Conservation (phyloP, 1,140 invertebrate species). For the Vanessa tameamea region DNA sequence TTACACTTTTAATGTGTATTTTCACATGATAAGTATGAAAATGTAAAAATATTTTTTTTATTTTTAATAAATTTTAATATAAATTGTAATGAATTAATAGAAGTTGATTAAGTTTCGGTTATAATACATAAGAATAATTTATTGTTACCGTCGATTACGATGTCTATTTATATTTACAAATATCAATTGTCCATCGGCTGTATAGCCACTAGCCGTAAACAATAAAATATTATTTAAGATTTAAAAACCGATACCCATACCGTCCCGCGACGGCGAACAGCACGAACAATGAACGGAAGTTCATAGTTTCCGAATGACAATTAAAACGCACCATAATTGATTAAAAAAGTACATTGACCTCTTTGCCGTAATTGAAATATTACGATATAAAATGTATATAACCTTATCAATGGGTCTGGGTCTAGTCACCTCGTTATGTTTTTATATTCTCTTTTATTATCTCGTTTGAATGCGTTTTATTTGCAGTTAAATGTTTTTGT, state of each 20-base stretch:
- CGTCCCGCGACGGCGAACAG: not conserved
- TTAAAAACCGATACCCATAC: not conserved
- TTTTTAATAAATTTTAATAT: too few relatives aligned
- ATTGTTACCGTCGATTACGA: too few relatives aligned
- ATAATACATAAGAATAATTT: too few relatives aligned
- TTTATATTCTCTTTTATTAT: slow-evolving; percentile 1
- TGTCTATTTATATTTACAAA: too few relatives aligned
- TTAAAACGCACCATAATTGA: slow-evolving; percentile 46
- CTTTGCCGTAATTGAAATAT: slow-evolving; percentile 14
- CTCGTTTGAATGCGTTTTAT: not conserved
- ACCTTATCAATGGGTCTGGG: not conserved
- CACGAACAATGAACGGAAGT: slow-evolving; percentile 45
- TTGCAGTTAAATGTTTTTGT: not conserved
- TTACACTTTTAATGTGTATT: too few relatives aligned
- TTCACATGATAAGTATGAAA: too few relatives aligned
- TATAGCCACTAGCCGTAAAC: not conserved
- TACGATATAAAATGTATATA: not conserved
- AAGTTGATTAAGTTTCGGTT: too few relatives aligned
- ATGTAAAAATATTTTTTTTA: too few relatives aligned
- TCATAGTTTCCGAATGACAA: slow-evolving; percentile 41
- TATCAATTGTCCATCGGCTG: too few relatives aligned
- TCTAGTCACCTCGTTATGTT: not conserved
- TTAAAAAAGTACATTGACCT: slow-evolving; percentile 45
- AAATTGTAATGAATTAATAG: too few relatives aligned
- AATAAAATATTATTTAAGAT: slow-evolving; percentile 4